Evolutionary conservation across 2,888 invertebrate species (phyloP), one percentile per base, ranked within the genome.

Genomic region (Tridacna gigas): DNA sequence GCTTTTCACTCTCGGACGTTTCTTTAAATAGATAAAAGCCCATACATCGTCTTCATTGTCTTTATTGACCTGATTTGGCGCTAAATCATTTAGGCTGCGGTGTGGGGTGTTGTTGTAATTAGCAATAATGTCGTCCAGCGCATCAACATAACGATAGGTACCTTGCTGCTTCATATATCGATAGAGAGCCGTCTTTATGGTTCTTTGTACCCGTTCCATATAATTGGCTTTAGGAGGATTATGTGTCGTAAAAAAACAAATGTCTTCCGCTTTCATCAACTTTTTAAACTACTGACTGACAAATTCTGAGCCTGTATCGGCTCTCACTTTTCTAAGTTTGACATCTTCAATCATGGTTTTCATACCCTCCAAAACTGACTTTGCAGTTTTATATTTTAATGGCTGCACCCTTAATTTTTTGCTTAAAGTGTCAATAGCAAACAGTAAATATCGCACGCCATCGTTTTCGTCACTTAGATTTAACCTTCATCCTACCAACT

Each of bases 341-440:
- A 25, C 47, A 15, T 76, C 66, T 45, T 77, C 79, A 4, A 79
- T 56, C n/a, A 83, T 79, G 9, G 28, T 15, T 77, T 76, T 73
- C 78, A 83, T 75, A 48, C 65, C 83, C 12, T 73, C 65, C 18
- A 83, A 61, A 1, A 83, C 79, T 9, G 45, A 48, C 47, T 74
- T 78, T 22, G 67, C 82, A 0, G 75, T 79, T 65, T 79, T 82
- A 56, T 82, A 63, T 83, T 79, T 76, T 45, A 84, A 48, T n/a
- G 80, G 80, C 74, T 74, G 61, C 15, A 86, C 74, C 73, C 84
- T 76, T 7, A 86, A 75, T 65, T 81, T 74, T 65, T 82, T 79
- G 15, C 77, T 74, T 4, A 83, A 71, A 26, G 82, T 82, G 45
- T 86, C 83, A 61, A 86, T 80, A 0, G 71, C 82, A 63, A 63